Conservation (phyloP, 2,888 invertebrate genomes). For the Endomychus coccineus region DNA sequence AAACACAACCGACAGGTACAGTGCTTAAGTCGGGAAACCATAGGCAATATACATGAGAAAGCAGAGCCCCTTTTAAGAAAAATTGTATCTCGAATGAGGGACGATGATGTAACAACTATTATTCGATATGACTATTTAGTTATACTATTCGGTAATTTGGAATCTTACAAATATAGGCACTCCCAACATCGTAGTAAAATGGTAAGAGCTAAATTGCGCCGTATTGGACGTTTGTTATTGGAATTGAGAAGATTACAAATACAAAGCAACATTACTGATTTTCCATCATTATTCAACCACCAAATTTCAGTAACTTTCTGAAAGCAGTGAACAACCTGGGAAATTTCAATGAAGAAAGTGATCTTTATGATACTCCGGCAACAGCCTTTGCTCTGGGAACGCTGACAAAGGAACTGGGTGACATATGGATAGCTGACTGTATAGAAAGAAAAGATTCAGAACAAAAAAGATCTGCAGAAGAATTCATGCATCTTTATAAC, state of each 20-base stretch:
- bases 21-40: slow-evolving; percentile 1
- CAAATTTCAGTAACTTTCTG: slow-evolving; percentile 2
- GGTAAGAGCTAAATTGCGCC: slow-evolving; percentile 9
- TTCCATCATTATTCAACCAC: slow-evolving; percentile 3
- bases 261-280: slow-evolving; percentile 7
- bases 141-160: slow-evolving; percentile 6
- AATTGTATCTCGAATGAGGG: slow-evolving; percentile 2
- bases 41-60: slow-evolving; percentile 6
- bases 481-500: slow-evolving; percentile 8
- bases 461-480: slow-evolving; percentile 5
- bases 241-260: slow-evolving; percentile 1
- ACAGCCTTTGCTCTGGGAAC: slow-evolving; percentile 5
- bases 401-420: slow-evolving; percentile 4
- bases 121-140: slow-evolving; percentile 8
- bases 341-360: slow-evolving; percentile 7
- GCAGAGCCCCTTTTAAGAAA: slow-evolving; percentile 4
- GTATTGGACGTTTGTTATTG: slow-evolving; percentile 9
- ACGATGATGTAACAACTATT: not conserved
- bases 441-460: slow-evolving; percentile 5
- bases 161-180: slow-evolving; percentile 1
- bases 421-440: slow-evolving; percentile 3
- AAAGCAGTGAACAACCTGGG: slow-evolving; percentile 6
- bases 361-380: slow-evolving; percentile 9
- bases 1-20: slow-evolving; percentile 1
- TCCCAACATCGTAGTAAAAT: slow-evolving; percentile 1